phyloP scores from a whole-genome alignment of 2,797 vertebrate species.

The Caiman crocodilus region DNA sequence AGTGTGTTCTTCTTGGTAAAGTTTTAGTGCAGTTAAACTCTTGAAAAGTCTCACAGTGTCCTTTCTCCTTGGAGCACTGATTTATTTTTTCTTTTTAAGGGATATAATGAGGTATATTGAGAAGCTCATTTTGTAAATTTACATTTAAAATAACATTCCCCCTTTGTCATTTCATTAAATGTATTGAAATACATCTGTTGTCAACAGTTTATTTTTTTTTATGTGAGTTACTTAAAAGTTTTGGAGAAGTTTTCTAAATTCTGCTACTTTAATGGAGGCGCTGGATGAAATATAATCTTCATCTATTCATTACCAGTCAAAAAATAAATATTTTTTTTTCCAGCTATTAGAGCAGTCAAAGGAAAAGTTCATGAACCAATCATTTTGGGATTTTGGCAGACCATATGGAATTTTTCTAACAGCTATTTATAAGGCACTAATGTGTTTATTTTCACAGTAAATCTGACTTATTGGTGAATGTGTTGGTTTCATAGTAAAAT shows the following conservation, averaged over 20 bases:
- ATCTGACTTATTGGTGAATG: constrained; percentile 77
- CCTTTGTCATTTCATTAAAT: constrained; percentile 13
- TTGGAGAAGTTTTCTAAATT: constrained; percentile 60
- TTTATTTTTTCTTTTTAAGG: neutral
- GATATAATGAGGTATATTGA: constrained; percentile 33
- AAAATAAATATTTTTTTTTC: constrained; percentile 65
- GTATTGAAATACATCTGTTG: constrained; percentile 5
- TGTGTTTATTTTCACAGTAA: constrained; percentile 80
- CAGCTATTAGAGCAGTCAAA: constrained; percentile 63
- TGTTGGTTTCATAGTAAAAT: constrained; percentile 78
- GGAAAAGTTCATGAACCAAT: constrained; percentile 78
- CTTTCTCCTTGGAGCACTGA: neutral
- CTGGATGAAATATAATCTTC: constrained; percentile 70
- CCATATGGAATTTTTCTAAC: constrained; percentile 75
- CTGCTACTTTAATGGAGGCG: constrained; percentile 64
- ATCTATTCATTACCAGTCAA: constrained; percentile 74
- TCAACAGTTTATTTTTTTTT: constrained; percentile 68
- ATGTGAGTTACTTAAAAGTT: constrained; percentile 59
- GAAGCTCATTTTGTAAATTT: constrained; percentile 26
- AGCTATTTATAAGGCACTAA: constrained; percentile 76
- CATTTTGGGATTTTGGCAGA: constrained; percentile 73
- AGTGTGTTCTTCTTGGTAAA: neutral
- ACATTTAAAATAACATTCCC: constrained; percentile 51
- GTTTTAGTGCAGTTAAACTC: neutral
- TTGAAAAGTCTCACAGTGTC: neutral